Conservation (phyloP, 2,888 invertebrate species). For the Bombylius discolor region DNA sequence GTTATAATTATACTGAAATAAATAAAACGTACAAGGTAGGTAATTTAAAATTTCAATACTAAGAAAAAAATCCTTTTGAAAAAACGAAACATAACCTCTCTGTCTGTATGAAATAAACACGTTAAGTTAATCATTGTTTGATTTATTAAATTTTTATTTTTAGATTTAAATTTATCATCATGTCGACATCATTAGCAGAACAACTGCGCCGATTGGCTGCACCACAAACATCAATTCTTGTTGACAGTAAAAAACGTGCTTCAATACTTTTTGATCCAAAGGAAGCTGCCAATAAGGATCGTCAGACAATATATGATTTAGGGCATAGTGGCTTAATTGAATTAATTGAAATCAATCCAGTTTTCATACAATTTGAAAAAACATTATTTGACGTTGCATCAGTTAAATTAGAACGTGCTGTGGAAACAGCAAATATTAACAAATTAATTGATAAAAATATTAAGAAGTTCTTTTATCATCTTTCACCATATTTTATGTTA, state of each 20-base stretch:
- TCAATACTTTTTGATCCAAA: constrained; percentile 82
- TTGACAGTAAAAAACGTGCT: constrained; percentile 54
- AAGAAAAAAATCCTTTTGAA: no score
- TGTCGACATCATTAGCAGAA: constrained; percentile 62
- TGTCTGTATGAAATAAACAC: no score
- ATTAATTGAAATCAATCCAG: constrained; percentile 56
- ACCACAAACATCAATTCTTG: constrained; percentile 58
- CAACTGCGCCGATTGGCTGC: constrained; percentile 62
- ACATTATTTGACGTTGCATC: constrained; percentile 67
- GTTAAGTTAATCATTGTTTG: no score
- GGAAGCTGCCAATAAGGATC: constrained; percentile 77
- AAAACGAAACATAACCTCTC: no score
- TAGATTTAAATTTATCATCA: constrained; percentile 17
- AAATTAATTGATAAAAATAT: constrained; percentile 60
- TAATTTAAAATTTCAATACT: no score
- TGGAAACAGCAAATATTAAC: constrained; percentile 63
- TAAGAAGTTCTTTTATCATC: constrained; percentile 58
- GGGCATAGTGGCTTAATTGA: constrained; percentile 78
- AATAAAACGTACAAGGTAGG: no score
- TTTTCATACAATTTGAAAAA: constrained; percentile 58
- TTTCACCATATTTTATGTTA: constrained; percentile 82
- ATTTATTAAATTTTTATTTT: no score
- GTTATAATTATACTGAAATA: no score
- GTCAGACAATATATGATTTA: constrained; percentile 73
- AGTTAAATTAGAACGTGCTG: constrained; percentile 65